Conservation (phyloP, 2,888 invertebrate genomes). For the Arrhopalites spinosus region DNA sequence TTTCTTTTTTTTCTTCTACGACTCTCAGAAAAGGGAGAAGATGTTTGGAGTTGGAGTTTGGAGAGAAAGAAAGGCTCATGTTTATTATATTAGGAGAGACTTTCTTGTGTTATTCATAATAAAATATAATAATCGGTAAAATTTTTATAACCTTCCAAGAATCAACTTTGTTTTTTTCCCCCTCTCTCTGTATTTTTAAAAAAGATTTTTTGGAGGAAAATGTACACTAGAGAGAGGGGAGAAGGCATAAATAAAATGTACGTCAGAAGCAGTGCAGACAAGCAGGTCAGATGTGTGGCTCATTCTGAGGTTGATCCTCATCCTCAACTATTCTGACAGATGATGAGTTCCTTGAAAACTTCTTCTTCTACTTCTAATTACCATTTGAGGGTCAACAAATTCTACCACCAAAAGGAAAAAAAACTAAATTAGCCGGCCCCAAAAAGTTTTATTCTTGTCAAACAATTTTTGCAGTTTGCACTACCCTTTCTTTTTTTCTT, state of each 20-base stretch:
- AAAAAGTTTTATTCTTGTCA: not conserved
- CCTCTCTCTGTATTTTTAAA: not conserved
- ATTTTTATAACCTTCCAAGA: slow-evolving; percentile 23
- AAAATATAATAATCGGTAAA: not conserved
- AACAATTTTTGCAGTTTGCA: not conserved
- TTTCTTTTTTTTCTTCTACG: slow-evolving; percentile 15
- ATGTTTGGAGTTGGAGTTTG: not conserved
- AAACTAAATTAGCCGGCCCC: slow-evolving; percentile 12
- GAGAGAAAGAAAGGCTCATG: not conserved
- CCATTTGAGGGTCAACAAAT: slow-evolving; percentile 22
- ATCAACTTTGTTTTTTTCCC: slow-evolving; percentile 10
- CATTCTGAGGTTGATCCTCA: not conserved
- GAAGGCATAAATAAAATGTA: too few species aligned
- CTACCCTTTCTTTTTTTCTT: not conserved
- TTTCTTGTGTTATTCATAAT: not conserved
- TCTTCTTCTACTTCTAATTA: slow-evolving; percentile 16
- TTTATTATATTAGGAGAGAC: not conserved
- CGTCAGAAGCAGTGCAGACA: too few species aligned
- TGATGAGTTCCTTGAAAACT: slow-evolving; percentile 7
- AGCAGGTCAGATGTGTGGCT: too few species aligned
- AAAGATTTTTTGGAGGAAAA: not conserved
- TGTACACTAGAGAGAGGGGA: too few species aligned
- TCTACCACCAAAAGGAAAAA: not conserved
- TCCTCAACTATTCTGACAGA: slow-evolving; percentile 8
- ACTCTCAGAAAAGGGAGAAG: not conserved